A percentile compares a stretch with the other conserved stretches of the same genome.
phyloP scores from a whole-genome alignment of 2,888 invertebrate genomes.

The Drosophila imparisetae region DNA sequence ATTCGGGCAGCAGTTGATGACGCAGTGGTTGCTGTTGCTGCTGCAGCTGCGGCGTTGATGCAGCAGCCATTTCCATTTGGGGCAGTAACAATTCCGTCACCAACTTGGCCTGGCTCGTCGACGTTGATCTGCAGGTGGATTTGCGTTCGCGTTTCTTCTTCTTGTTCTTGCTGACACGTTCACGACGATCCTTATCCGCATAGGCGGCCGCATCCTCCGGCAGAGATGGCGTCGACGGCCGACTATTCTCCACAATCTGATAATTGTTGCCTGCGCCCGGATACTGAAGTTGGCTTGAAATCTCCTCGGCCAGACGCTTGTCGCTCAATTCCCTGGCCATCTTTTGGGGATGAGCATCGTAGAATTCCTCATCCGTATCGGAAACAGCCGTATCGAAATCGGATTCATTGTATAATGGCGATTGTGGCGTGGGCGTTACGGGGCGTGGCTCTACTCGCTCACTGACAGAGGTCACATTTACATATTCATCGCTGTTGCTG shows the following conservation, averaged over 20 bases:
- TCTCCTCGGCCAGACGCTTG: conserved; percentile 88
- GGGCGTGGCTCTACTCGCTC: conserved; percentile 47
- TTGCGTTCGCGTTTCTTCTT: conserved; percentile 89
- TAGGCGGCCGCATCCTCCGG: conserved; percentile 83
- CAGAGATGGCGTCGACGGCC: conserved; percentile 88
- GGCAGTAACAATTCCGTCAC: conserved; percentile 9
- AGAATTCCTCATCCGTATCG: conserved; percentile 95
- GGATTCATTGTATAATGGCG: conserved; percentile 90
- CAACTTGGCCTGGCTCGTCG: conserved; percentile 41
- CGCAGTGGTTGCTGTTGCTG: conserved; percentile 4
- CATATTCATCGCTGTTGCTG: conserved; percentile 42
- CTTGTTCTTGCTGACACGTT: conserved; percentile 86
- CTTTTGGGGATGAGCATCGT: conserved; percentile 92
- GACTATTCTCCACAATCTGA: conserved; percentile 87
- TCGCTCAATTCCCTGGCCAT: conserved; percentile 90
- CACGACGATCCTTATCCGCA: conserved; percentile 62
- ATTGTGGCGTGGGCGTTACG: conserved; percentile 75
- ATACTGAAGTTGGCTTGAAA: conserved; percentile 82
- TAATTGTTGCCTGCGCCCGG: conserved; percentile 84
- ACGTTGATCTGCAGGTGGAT: conserved; percentile 81
- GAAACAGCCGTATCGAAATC: conserved; percentile 94
- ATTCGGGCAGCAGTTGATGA: conserved; percentile 45
- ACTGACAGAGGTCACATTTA: conserved; percentile 83
- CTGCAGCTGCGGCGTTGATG: conserved; percentile 19
- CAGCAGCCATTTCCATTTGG: background rate